Evolutionary conservation across 2,888 invertebrate species (phyloP).

Genomic region (Chloromyia formosa): DNA sequence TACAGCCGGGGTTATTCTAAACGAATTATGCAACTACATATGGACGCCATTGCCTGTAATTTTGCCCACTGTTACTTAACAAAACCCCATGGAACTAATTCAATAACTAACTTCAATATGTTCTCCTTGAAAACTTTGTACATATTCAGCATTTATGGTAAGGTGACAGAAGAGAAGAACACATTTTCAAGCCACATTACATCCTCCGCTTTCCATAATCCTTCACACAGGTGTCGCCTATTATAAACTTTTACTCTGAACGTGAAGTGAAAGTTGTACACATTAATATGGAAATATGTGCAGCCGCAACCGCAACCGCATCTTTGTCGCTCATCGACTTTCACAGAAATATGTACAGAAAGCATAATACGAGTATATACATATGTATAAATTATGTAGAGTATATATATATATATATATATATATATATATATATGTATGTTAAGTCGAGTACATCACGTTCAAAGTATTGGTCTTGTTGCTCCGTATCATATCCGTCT

Average conservation of each 20-base stretch:
- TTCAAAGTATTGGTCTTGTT: background rate
- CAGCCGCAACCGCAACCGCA: conserved; percentile 38
- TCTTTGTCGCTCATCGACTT: background rate
- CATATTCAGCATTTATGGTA: background rate
- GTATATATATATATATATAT: too few species aligned
- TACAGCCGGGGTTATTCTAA: too few species aligned
- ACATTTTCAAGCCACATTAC: conserved; percentile 36
- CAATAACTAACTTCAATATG: background rate
- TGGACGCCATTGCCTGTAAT: background rate
- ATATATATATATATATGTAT: too few species aligned
- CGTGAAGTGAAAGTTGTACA: conserved; percentile 25
- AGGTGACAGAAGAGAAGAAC: conserved; percentile 12
- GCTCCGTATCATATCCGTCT: background rate
- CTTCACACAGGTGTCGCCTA: conserved; percentile 36
- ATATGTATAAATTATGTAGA: too few species aligned
- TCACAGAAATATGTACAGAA: background rate
- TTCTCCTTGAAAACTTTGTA: background rate
- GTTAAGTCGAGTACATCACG: background rate
- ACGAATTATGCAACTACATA: too few species aligned
- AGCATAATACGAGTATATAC: too few species aligned
- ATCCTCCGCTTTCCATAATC: conserved; percentile 29
- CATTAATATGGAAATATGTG: conserved; percentile 40
- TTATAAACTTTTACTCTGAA: conserved; percentile 33
- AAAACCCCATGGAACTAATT: conserved; percentile 31
- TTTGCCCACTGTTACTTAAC: background rate